Evolutionary conservation across 2,888 invertebrate genomes (phyloP).

Genomic region (Cryptocephalus moraei): DNA sequence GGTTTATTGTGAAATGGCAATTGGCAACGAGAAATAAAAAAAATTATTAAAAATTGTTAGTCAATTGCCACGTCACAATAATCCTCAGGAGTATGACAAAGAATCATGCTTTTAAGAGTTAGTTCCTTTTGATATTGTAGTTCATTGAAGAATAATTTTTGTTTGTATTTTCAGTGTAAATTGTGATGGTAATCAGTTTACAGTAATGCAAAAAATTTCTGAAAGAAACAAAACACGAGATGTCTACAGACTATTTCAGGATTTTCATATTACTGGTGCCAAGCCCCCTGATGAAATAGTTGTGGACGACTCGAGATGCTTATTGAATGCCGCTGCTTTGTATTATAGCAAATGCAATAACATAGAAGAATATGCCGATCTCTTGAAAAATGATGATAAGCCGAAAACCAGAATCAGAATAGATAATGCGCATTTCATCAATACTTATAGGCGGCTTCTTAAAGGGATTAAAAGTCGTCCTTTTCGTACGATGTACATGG

Average conservation of each 20-base stretch:
- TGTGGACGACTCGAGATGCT: background rate
- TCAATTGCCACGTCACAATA: no score
- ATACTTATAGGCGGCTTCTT: background rate
- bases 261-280: background rate
- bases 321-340: background rate
- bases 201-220: background rate
- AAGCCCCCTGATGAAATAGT: background rate
- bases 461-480: background rate
- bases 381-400: background rate
- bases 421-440: background rate
- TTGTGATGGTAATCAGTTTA: background rate
- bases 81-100: no score
- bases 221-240: background rate
- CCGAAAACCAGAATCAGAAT: background rate
- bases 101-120: no score
- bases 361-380: background rate
- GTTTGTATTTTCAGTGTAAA: background rate
- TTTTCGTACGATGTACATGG: background rate
- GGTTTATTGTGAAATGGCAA: no score
- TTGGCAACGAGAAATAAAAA: no score
- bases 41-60: no score
- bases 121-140: no score
- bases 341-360: background rate
- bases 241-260: background rate
- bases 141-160: background rate